A percentile compares a stretch with the other conserved stretches of the same genome.
These are phyloP conservation scores for Amphiprion percula DNA, from an alignment of 2,113 vertebrate genomes.

Conservation along the genomic window DNA sequence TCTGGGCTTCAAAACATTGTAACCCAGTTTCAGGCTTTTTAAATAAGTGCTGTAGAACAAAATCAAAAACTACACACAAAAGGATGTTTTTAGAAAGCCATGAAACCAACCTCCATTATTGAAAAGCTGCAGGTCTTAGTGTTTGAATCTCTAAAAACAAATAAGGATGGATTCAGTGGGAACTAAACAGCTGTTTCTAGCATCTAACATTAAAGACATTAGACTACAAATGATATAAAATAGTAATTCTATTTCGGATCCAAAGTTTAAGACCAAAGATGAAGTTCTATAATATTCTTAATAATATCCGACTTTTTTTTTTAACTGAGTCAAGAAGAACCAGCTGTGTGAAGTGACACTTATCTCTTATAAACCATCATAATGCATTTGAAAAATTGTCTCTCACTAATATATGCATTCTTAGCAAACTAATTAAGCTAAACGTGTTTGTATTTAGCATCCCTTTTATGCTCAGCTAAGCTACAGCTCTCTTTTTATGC, in stretches of 20 bases:
- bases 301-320: neutral
- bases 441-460: too few relatives aligned
- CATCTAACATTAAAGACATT: conserved; percentile 12
- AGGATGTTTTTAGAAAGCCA: neutral
- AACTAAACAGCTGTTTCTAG: neutral
- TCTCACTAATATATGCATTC: too few relatives aligned
- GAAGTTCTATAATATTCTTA: neutral
- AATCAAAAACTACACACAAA: neutral
- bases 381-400: too few relatives aligned
- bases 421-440: too few relatives aligned
- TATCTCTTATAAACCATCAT: neutral
- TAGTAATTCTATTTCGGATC: neutral
- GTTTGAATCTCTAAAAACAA: neutral
- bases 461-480: too few relatives aligned
- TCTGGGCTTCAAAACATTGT: neutral
- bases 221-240: conserved; percentile 7
- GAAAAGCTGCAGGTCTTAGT: neutral
- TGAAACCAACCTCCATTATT: neutral
- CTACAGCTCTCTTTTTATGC: too few relatives aligned
- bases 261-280: too few relatives aligned
- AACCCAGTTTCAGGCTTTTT: neutral
- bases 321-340: neutral
- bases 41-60: too few relatives aligned
- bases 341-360: neutral
- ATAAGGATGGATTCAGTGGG: neutral